Percentiles rank a stretch among this genome's conserved stretches.
Evolutionary conservation across 2,888 invertebrate genomes (phyloP).

Genomic region (Drosophila monieri): DNA sequence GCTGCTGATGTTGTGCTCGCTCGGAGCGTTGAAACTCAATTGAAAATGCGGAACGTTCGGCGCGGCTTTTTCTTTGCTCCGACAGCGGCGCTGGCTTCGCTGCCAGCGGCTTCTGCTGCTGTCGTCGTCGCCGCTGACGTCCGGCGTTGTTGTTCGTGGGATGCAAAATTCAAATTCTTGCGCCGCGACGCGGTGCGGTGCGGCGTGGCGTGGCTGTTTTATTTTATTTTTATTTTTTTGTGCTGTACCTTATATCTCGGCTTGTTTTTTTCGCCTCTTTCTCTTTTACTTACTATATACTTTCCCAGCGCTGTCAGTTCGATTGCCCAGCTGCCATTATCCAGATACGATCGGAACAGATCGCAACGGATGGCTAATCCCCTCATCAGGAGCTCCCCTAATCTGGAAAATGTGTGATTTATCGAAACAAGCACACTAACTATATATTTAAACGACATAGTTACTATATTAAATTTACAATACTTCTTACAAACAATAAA

Average conservation of each 20-base stretch:
- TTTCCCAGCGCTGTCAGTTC: conserved; percentile 37
- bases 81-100: conserved; percentile 45
- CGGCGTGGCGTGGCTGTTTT: too few relatives aligned
- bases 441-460: neutral
- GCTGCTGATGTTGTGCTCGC: conserved; percentile 47
- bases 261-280: conserved; percentile 8
- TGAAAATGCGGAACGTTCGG: conserved; percentile 74
- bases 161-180: conserved; percentile 66
- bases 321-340: conserved; percentile 49
- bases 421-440: neutral
- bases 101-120: conserved; percentile 10
- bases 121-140: conserved; percentile 4
- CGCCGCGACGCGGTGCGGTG: conserved; percentile 4
- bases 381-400: conserved; percentile 2
- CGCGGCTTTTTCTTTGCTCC: conserved; percentile 80
- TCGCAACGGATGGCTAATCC: conserved; percentile 15
- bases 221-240: conserved; percentile 58
- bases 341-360: conserved; percentile 43
- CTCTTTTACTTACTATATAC: conserved; percentile 20
- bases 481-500: neutral
- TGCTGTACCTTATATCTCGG: conserved; percentile 54
- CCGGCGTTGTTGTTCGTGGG: conserved; percentile 61
- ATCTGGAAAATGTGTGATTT: neutral
- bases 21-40: conserved; percentile 80
- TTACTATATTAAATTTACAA: neutral